Percentiles rank a stretch among this genome's conserved stretches.
phyloP scores from a whole-genome alignment of 1,140 invertebrate genomes.

The Atta colombica region DNA sequence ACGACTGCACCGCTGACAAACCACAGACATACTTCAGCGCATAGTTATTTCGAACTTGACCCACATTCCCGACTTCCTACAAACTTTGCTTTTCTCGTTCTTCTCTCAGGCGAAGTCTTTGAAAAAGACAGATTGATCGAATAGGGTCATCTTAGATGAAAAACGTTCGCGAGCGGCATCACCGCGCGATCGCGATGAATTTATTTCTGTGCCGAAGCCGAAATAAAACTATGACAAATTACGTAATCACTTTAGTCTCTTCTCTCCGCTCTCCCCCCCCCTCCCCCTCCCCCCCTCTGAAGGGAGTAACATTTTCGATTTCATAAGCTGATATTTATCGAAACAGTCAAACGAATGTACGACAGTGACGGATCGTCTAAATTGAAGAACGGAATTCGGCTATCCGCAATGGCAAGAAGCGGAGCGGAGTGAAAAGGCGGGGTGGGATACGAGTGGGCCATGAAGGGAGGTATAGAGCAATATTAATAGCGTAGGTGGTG shows the following conservation, averaged over 20 bases:
- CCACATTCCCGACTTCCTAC: constrained; percentile 69
- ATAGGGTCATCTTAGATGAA: constrained; percentile 43
- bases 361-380: constrained; percentile 69
- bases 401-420: not conserved
- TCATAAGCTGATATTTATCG: constrained; percentile 37
- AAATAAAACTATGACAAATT: constrained; percentile 60
- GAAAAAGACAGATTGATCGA: constrained; percentile 67
- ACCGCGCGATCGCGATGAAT: constrained; percentile 21
- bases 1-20: not conserved
- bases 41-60: constrained; percentile 82
- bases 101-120: constrained; percentile 4
- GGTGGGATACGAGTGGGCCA: constrained; percentile 44
- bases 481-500: constrained; percentile 86
- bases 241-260: constrained; percentile 13
- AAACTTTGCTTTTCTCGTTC: constrained; percentile 49
- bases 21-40: constrained; percentile 24
- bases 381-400: constrained; percentile 51
- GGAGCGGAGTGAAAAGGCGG: not conserved
- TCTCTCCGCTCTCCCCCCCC: not conserved
- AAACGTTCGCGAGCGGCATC: constrained; percentile 13
- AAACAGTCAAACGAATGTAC: constrained; percentile 4
- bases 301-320: constrained; percentile 26
- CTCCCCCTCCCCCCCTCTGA: not conserved
- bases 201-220: constrained; percentile 62
- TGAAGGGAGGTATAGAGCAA: constrained; percentile 75